Evolutionary conservation across 2,113 vertebrate genomes (phyloP).

Genomic region (Todiramphus chloris): DNA sequence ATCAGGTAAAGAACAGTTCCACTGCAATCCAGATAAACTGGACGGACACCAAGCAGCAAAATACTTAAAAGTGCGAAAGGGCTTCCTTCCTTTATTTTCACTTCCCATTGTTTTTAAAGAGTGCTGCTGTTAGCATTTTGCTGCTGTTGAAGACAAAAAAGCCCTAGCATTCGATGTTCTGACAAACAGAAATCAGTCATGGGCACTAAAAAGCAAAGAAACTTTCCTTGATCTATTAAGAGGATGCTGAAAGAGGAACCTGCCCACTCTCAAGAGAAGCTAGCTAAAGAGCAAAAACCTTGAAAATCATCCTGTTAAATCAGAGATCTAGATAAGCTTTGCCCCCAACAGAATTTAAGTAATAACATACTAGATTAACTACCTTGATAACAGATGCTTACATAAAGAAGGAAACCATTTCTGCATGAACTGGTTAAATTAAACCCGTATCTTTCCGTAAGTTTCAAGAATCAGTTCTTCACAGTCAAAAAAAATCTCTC

Average conservation of each 20-base stretch:
- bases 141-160: background rate
- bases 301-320: background rate
- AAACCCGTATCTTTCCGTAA: background rate
- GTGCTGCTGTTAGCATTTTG: background rate
- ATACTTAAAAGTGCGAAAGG: background rate
- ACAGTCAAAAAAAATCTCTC: background rate
- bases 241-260: background rate
- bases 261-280: accelerated
- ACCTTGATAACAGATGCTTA: background rate
- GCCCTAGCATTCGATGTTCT: background rate
- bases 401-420: background rate
- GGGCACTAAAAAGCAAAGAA: background rate
- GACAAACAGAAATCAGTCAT: background rate
- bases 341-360: background rate
- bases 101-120: background rate
- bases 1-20: background rate
- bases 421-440: background rate
- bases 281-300: background rate
- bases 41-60: background rate
- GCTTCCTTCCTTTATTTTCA: background rate
- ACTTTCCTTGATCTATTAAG: background rate
- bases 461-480: background rate
- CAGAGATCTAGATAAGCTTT: background rate
- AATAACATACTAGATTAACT: accelerated
- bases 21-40: background rate